Base-by-base conservation (phyloP, 2,888 invertebrate species). In the Tenthredo livida region DNA sequence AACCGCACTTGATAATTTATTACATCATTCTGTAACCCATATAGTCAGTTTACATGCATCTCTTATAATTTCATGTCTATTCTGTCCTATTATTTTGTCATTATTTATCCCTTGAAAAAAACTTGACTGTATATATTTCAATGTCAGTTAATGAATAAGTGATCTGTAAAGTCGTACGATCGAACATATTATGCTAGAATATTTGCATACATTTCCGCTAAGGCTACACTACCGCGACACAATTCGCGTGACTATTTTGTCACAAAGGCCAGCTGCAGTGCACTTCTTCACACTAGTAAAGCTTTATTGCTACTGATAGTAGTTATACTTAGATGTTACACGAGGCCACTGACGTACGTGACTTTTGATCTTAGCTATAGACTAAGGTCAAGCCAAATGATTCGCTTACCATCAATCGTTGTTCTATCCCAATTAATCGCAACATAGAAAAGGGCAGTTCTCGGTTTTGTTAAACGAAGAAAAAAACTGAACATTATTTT, bases 141-240 rank as follows among this genome's bases (percentile, higher is more conserved):
- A 43, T 43, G 37, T 25, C 17, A 40, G 4, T 21, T 10, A 17
- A 73, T 73, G 72, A 17, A 43, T 73, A n/a, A 21, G 12, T 17
- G 6, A 43, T n/a, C 17, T n/a, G 70, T 29, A 17, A 73, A 73
- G 40, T 73, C 40, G 72, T 43, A 40, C 21, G 72, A 73, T 73
- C 43, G n/a, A 73, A 73, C 43, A 40, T 70, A 33, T 40, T 40
- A 43, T 21, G 72, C n/a, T 15, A 9, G 43, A 73, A 73, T 33
- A 73, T 73, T 73, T 73, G 72, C 72, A 73, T 73, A 73, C n/a
- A 73, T 43, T 73, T 73, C 43, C 72, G 43, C 25, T 73, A 43
- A 73, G n/a, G 10, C 72, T 43, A n/a, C 21, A 43, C n/a, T n/a
- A n/a, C 21, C n/a, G 43, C 29, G 72, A 43, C 72, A 43, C 72